A percentile compares a stretch with the other conserved stretches of the same genome.
Conservation (phyloP, 2,113 vertebrate species). For the Labrus mixtus region DNA sequence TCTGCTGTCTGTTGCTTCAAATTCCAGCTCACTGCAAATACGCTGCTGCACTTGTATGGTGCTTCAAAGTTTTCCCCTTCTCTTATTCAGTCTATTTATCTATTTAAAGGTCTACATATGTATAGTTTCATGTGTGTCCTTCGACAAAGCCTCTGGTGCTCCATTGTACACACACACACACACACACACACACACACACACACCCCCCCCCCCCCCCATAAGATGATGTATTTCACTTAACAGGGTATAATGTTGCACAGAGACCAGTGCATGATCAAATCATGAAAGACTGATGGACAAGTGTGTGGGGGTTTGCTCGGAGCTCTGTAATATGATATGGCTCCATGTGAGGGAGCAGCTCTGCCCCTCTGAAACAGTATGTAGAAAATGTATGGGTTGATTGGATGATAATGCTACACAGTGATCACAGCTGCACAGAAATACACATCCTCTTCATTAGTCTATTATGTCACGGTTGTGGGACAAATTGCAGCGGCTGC, state of each 20-base stretch:
- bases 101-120: background rate
- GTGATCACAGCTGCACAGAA: conserved; percentile 46
- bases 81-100: background rate
- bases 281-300: conserved; percentile 41
- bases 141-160: background rate
- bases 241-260: conserved; percentile 72
- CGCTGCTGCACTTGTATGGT: background rate
- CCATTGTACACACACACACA: too few species aligned
- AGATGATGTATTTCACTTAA: conserved; percentile 57
- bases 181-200: too few species aligned
- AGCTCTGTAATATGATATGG: conserved; percentile 73
- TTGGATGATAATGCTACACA: conserved; percentile 52
- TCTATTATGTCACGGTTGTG: conserved; percentile 44
- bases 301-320: conserved; percentile 54
- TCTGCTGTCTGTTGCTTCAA: background rate
- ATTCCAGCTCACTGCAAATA: conserved; percentile 1
- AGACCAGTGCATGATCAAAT: conserved; percentile 74
- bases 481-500: conserved; percentile 31
- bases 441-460: conserved; percentile 41
- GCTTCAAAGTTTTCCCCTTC: background rate
- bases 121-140: background rate
- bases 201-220: too few species aligned
- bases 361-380: conserved; percentile 47
- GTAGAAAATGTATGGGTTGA: conserved; percentile 53
- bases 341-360: conserved; percentile 45